phyloP scores from a whole-genome alignment of 2,888 invertebrate genomes.

The Drosophila incognita region DNA sequence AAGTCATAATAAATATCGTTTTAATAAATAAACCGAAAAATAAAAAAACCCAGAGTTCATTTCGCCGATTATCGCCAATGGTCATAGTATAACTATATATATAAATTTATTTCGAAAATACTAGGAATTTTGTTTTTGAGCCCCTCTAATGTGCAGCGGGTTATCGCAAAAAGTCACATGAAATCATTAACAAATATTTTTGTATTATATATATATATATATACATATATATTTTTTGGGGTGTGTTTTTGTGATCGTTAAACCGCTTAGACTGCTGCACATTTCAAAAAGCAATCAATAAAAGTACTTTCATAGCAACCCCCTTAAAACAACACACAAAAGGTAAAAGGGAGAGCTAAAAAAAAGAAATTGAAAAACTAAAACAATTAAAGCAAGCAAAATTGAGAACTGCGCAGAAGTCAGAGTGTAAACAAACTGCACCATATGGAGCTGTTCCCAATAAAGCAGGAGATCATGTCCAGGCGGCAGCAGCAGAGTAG shows the following conservation, averaged over 20 bases:
- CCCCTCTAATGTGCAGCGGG: conserved; percentile 30
- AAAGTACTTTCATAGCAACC: conserved; percentile 50
- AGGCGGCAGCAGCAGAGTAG: conserved; percentile 16
- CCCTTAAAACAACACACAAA: conserved; percentile 16
- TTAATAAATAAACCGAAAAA: conserved; percentile 41
- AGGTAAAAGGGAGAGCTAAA: conserved; percentile 18
- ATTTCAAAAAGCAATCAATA: conserved; percentile 34
- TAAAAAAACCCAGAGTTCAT: conserved; percentile 55
- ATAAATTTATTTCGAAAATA: not conserved
- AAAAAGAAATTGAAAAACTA: conserved; percentile 11
- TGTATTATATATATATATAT: not conserved
- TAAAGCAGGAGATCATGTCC: conserved; percentile 37
- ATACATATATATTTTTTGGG: conserved; percentile 15
- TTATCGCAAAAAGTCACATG: conserved; percentile 48
- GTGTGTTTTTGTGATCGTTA: conserved; percentile 34
- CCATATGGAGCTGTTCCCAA: conserved; percentile 30
- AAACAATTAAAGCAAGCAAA: conserved; percentile 13
- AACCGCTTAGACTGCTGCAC: conserved; percentile 27
- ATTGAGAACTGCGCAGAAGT: conserved; percentile 35
- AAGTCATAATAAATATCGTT: conserved; percentile 68
- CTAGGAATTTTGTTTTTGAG: conserved; percentile 1
- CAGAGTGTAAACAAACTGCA: conserved; percentile 19
- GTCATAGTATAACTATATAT: conserved; percentile 4
- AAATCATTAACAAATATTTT: conserved; percentile 3
- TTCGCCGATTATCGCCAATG: conserved; percentile 39